A percentile compares a stretch with the other conserved stretches of the same genome.
Evolutionary conservation across 2,888 invertebrate species (phyloP).

Genomic region (Morpho helenor): DNA sequence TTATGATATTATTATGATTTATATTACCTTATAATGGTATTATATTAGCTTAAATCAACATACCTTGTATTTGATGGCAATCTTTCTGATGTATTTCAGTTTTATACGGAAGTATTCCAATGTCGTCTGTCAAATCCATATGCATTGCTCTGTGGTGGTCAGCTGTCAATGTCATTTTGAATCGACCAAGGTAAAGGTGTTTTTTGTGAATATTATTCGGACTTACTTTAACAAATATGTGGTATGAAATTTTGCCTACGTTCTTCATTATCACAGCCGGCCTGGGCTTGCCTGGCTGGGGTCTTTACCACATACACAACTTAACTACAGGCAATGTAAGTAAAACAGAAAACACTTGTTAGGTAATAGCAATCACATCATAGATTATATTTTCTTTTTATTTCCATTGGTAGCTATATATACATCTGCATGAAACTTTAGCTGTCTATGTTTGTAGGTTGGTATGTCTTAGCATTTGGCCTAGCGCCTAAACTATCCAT

Average conservation of each 20-base stretch:
- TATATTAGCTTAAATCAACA: no score
- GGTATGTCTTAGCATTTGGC: no score
- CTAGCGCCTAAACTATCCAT: no score
- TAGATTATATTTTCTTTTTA: slow-evolving; percentile 6
- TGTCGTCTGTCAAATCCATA: no score
- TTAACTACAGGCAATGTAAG: slow-evolving; percentile 81
- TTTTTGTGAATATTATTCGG: slow-evolving; percentile 1
- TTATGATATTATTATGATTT: no score
- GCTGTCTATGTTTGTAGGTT: no score
- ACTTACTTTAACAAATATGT: slow-evolving; percentile 67
- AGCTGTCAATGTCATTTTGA: slow-evolving; percentile 6
- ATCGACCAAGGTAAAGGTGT: not conserved
- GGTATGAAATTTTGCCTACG: slow-evolving; percentile 86
- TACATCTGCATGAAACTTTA: not conserved
- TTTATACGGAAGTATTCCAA: no score
- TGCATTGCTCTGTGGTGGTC: not conserved
- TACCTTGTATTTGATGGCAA: no score
- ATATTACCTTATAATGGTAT: no score
- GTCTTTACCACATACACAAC: slow-evolving; percentile 81
- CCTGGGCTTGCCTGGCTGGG: slow-evolving; percentile 80
- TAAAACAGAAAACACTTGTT: slow-evolving; percentile 56
- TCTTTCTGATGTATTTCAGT: no score
- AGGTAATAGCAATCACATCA: slow-evolving; percentile 41
- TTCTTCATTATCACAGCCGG: slow-evolving; percentile 79
- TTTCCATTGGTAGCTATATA: not conserved